A percentile compares a stretch with the other conserved stretches of the same genome.
Evolutionary conservation across 2,113 vertebrate species (phyloP).

Genomic region (Verasper variegatus): DNA sequence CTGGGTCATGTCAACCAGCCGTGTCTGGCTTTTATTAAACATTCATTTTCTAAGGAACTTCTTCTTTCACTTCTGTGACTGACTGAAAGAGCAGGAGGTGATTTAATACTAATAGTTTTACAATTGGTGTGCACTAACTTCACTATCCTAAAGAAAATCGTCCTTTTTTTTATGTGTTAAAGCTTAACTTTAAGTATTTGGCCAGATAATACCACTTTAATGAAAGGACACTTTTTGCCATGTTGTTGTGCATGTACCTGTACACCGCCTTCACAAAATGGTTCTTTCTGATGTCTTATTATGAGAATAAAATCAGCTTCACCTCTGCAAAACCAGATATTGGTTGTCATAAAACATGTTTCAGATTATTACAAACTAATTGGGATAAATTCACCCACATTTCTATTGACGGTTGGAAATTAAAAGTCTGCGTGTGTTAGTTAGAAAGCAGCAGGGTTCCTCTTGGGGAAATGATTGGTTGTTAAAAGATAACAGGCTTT

Average conservation of each 20-base stretch:
- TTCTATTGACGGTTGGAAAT: no score
- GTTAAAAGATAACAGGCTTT: neutral
- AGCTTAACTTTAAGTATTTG: constrained; percentile 10
- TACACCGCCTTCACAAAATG: neutral
- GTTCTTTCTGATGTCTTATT: no score
- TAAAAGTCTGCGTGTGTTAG: neutral
- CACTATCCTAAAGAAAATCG: neutral
- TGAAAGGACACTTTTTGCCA: constrained; percentile 20
- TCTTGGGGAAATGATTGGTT: constrained; percentile 5
- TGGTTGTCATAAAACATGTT: no score
- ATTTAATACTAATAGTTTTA: neutral
- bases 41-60: neutral
- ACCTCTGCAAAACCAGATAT: no score
- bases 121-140: neutral
- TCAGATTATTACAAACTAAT: neutral
- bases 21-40: neutral
- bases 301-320: no score
- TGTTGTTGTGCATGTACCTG: neutral
- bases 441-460: neutral
- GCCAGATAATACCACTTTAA: neutral
- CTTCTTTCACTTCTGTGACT: neutral
- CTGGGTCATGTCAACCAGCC: neutral
- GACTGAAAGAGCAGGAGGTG: neutral
- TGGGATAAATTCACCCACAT: no score
- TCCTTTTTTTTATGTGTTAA: neutral